Evolutionary conservation across 2,113 vertebrate genomes (phyloP), one percentile per base, ranked within the genome.

Genomic region (Lutjanus erythropterus): DNA sequence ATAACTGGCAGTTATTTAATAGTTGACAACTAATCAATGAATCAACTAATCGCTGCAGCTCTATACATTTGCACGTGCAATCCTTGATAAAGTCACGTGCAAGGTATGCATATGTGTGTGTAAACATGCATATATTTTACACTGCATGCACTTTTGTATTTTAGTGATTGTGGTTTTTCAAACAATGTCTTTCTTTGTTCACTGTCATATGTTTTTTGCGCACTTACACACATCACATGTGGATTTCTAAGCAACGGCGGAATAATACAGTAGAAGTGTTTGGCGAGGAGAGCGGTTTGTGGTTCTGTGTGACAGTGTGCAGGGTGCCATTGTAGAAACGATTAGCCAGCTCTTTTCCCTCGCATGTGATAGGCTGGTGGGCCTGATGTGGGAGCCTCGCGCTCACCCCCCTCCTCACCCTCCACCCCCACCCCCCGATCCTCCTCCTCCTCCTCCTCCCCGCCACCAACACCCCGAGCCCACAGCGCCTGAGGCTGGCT

Each of bases 261-360:
- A 78, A 73, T 83, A 90, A 87, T 78, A 86, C 80, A 88, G 87
- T 59, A 75, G 80, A 89, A 86, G 78, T 86, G 88, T 80, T 53
- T 85, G 88, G 86, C 70, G 74, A 86, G 81, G 79, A 89, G 86
- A 92, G 91, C 62, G 75, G 87, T 88, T 91, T 90, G 89, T 91
- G 89, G 90, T 85, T 23, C 80, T 86, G 88, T 90, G 88, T 90
- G 90, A 92, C 90, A 91, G 88, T 86, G 84, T 86, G 88, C 83
- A 75, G 91, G 85, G 87, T 93, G 92, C 93, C 89, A 92, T 89
- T 91, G 93, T 89, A 93, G 91, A 93, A 94, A 91, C 90, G 91
- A 93, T 93, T 93, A 94, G 92, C 93, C 90, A 93, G 91, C 94
- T 91, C 86, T 94, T 94, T 94, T 90, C 74, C 61, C 85, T 86